Evolutionary conservation across 2,888 invertebrate species (phyloP), one percentile per base, ranked within the genome.

Genomic region (Zaprionus lineosus): DNA sequence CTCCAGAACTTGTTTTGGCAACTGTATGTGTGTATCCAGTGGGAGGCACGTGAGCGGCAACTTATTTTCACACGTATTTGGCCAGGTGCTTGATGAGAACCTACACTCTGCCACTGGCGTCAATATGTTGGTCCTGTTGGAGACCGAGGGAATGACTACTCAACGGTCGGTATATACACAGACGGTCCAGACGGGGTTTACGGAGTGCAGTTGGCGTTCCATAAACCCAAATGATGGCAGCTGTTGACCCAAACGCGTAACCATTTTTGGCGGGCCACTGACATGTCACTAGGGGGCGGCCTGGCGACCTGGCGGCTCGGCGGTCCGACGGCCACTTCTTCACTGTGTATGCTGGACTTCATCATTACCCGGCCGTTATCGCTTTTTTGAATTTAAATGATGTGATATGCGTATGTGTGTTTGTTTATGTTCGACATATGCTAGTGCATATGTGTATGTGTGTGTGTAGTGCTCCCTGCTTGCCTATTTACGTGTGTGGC

Each of bases 341-440:
- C 21, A 46, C 47, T 41, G 43, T 16, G 21, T 15, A 34, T 55
- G 67, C 36, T 65, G 68, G 69, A 78, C 72, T 78, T 83, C 78
- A 83, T 82, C 78, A 82, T 83, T 82, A 81, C 78, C 76, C 74
- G 69, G 69, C 76, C 83, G 75, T 81, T 82, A 82, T 82, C 83
- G 81, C 76, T 69, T 83, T 83, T 81, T 71, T 81, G 82, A 70
- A 81, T 81, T 81, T 68, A 82, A 81, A 81, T 81, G 76, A 71
- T 60, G 74, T 53, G 55, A 18, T 24, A 4, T 21, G 7, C 21
- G 7, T 21, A 21, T 21, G 7, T 21, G 7, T 21, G 7, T 21
- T 5, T 21, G 7, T 21, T 3, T 21, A 21, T 21, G 7, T 21
- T n/a, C n/a, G n/a, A 21, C 7, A 33, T 41, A 11, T 50, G 26